Percentiles rank a stretch among this genome's conserved stretches.
Conservation (phyloP, 2,113 vertebrate species). For the Polypterus bichir region DNA sequence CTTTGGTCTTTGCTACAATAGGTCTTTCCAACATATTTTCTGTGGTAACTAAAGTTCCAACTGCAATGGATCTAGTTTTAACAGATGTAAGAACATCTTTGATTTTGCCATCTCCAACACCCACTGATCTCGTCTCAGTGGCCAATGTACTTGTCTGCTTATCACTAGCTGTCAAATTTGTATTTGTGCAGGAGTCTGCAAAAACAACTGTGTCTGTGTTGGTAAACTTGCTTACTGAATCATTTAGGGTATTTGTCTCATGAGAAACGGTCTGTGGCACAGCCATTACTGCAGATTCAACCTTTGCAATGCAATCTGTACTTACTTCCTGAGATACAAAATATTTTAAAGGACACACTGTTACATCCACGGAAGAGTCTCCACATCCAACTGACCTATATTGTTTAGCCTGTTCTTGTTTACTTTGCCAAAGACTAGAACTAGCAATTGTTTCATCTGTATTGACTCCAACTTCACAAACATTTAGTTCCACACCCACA, state of each 20-base stretch:
- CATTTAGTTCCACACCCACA: constrained; percentile 41
- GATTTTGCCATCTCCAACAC: constrained; percentile 76
- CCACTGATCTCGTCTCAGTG: constrained; percentile 57
- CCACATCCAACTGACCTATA: constrained; percentile 66
- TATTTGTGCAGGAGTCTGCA: constrained; percentile 57
- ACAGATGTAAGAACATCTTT: constrained; percentile 50
- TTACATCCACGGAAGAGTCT: constrained; percentile 64
- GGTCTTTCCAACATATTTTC: constrained; percentile 38
- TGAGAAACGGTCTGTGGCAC: constrained; percentile 43
- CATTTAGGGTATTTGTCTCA: constrained; percentile 53
- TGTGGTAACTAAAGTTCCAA: constrained; percentile 61
- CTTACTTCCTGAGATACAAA: constrained; percentile 39
- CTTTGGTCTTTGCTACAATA: constrained; percentile 67
- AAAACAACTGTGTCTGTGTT: constrained; percentile 44
- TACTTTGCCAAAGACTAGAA: constrained; percentile 21
- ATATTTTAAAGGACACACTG: constrained; percentile 40
- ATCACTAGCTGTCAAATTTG: constrained; percentile 42
- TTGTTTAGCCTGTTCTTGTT: constrained; percentile 21
- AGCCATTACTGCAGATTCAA: constrained; percentile 57
- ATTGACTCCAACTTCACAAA: constrained; percentile 62
- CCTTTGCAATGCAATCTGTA: constrained; percentile 40
- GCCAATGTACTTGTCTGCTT: constrained; percentile 65
- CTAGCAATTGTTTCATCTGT: constrained; percentile 43
- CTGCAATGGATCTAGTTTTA: constrained; percentile 68
- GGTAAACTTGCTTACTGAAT: constrained; percentile 48